Percentiles rank a stretch among this genome's conserved stretches.
Conservation (phyloP, 2,113 vertebrate genomes). For the Acrocephalus kingi region DNA sequence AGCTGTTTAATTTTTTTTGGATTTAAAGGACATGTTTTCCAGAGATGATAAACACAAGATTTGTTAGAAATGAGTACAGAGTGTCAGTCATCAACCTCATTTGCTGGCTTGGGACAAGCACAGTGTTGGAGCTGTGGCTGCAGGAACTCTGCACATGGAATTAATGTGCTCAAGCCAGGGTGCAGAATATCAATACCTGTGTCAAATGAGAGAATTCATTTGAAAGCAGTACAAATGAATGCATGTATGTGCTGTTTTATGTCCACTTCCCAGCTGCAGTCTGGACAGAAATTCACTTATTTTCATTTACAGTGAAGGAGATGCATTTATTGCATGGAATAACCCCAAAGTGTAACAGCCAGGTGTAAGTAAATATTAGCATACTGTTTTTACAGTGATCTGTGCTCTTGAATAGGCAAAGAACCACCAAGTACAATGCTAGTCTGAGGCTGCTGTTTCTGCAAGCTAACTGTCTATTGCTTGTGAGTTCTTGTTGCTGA, state of each 20-base stretch:
- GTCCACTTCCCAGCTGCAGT: background rate
- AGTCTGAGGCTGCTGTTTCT: slow-evolving; percentile 24
- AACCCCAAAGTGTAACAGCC: background rate
- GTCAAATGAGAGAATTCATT: background rate
- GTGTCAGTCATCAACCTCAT: background rate
- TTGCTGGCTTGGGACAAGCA: background rate
- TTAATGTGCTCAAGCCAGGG: background rate
- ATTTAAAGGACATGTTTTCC: background rate
- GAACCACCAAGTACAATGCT: background rate
- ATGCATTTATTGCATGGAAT: background rate
- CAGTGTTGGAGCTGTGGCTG: background rate
- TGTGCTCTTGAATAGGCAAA: background rate
- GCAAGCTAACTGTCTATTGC: slow-evolving; percentile 38
- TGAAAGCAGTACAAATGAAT: background rate
- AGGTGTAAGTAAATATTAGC: background rate
- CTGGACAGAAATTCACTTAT: background rate
- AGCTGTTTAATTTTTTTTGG: background rate
- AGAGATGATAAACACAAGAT: background rate
- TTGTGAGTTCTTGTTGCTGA: slow-evolving; percentile 54
- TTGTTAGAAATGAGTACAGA: background rate
- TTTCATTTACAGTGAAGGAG: background rate
- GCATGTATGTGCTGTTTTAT: background rate
- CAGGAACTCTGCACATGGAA: background rate
- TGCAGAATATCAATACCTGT: background rate
- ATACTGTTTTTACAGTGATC: background rate